Percentiles rank a stretch among this genome's conserved stretches.
Evolutionary conservation across 2,888 invertebrate genomes (phyloP).

Genomic region (Phaonia tiefii): DNA sequence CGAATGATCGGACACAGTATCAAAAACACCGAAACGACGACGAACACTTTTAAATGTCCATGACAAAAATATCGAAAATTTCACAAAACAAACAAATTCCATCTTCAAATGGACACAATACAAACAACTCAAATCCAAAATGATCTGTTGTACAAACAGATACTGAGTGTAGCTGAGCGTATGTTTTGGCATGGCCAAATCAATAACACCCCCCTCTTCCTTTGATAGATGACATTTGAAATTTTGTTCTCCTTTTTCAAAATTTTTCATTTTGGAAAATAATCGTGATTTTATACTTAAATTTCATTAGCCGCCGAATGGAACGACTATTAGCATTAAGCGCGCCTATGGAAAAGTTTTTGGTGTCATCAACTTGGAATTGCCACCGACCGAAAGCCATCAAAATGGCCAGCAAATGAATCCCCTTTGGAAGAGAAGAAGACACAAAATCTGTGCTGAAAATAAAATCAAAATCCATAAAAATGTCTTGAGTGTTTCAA

Average conservation of each 20-base stretch:
- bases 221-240: neutral
- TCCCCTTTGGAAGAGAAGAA: neutral
- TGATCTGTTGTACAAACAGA: no score
- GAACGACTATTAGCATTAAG: neutral
- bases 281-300: slow-evolving; percentile 49
- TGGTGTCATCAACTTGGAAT: slow-evolving; percentile 18
- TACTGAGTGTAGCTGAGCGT: neutral
- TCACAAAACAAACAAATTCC: neutral
- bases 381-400: neutral
- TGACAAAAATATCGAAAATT: slow-evolving; percentile 10
- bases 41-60: slow-evolving; percentile 23
- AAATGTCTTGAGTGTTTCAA: slow-evolving; percentile 44
- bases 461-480: slow-evolving; percentile 44
- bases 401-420: no score
- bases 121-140: no score
- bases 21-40: neutral
- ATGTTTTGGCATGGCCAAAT: slow-evolving; percentile 35
- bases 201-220: slow-evolving; percentile 34
- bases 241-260: neutral
- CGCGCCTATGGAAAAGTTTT: slow-evolving; percentile 32
- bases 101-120: neutral
- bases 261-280: neutral
- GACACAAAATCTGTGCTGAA: neutral
- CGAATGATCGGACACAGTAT: neutral
- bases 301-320: slow-evolving; percentile 12